A percentile compares a stretch with the other conserved stretches of the same genome.
Evolutionary conservation across 2,113 vertebrate genomes (phyloP).

Genomic region (Eclectus roratus): DNA sequence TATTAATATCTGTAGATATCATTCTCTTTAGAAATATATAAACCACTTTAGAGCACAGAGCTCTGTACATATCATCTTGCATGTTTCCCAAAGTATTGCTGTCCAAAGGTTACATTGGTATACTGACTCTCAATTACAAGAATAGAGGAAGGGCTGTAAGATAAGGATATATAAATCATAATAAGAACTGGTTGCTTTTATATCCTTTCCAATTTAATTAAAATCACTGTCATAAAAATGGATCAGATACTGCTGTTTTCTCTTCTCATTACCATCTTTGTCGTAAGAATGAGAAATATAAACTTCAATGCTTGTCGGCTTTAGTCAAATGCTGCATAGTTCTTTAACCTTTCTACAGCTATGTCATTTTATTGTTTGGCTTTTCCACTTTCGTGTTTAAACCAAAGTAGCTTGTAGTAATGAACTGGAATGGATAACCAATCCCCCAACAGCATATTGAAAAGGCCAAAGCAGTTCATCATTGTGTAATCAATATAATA

Average conservation of each 20-base stretch:
- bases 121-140: not conserved
- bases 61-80: not conserved
- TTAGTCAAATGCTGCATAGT: not conserved
- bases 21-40: not conserved
- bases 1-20: not conserved
- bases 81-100: not conserved
- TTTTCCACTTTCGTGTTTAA: slow-evolving; percentile 16
- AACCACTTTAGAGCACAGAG: not conserved
- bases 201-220: slow-evolving; percentile 48
- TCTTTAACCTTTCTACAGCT: slow-evolving; percentile 38
- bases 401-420: not conserved
- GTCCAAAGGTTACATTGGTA: not conserved
- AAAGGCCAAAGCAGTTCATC: slow-evolving; percentile 53
- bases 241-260: slow-evolving; percentile 52
- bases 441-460: slow-evolving; percentile 6
- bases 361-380: slow-evolving; percentile 35
- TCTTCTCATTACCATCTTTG: slow-evolving; percentile 51
- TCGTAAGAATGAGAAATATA: slow-evolving; percentile 33
- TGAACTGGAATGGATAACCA: slow-evolving; percentile 32
- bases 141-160: not conserved
- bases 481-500: slow-evolving; percentile 35
- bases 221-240: slow-evolving; percentile 43
- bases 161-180: slow-evolving; percentile 40
- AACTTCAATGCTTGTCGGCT: slow-evolving; percentile 39
- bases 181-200: slow-evolving; percentile 36